Evolutionary conservation across 2,797 vertebrate genomes (phyloP).

Genomic region (Numenius phaeopus): DNA sequence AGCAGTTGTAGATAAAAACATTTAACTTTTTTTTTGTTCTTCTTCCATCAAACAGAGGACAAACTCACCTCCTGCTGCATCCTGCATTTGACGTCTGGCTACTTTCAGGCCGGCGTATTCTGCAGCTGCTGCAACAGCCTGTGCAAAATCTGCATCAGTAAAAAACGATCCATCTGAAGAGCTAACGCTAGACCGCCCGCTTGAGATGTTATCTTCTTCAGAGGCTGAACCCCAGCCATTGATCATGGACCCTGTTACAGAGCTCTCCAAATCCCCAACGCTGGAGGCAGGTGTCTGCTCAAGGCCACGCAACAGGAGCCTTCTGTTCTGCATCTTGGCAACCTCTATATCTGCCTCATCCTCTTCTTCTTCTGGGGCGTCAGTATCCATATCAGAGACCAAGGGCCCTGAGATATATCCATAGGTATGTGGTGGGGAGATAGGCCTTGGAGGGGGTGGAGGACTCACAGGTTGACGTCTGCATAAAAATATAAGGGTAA

Average conservation of each 20-base stretch:
- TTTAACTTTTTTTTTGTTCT: background rate
- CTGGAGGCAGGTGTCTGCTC: slow-evolving; percentile 98
- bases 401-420: slow-evolving; percentile 95
- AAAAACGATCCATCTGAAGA: slow-evolving; percentile 98
- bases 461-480: slow-evolving; percentile 93
- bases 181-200: slow-evolving; percentile 95
- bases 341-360: slow-evolving; percentile 94
- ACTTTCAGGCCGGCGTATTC: slow-evolving; percentile 95
- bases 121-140: slow-evolving; percentile 94
- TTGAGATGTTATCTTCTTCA: slow-evolving; percentile 97
- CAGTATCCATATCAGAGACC: slow-evolving; percentile 92
- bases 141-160: slow-evolving; percentile 97
- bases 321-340: slow-evolving; percentile 90
- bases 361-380: slow-evolving; percentile 92
- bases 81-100: slow-evolving; percentile 88
- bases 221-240: slow-evolving; percentile 99
- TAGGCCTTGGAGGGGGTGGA: slow-evolving; percentile 89
- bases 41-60: background rate
- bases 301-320: slow-evolving; percentile 91
- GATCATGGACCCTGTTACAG: slow-evolving; percentile 98
- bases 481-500: slow-evolving; percentile 28
- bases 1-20: background rate
- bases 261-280: slow-evolving; percentile 96
- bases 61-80: slow-evolving; percentile 79
- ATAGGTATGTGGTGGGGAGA: slow-evolving; percentile 95